Base-by-base conservation (phyloP, 2,113 vertebrate species). In the Coptodon rendalli region DNA sequence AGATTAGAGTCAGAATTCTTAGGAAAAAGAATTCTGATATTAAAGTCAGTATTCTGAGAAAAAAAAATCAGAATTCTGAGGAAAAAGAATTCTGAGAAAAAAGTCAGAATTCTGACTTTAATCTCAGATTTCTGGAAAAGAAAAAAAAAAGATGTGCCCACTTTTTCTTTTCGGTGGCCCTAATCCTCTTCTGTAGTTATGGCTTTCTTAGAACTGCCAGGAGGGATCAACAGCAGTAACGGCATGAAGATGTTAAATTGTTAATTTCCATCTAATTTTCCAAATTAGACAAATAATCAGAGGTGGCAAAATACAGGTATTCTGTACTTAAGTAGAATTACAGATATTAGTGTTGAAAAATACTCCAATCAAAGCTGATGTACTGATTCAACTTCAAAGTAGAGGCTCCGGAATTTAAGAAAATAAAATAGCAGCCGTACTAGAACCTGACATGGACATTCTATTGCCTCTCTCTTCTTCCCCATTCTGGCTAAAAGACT, bases 1-100 rank as follows among this genome's bases (percentile, higher is more conserved):
- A 17, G 2, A 2, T 6, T 3, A 16, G 10, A 2, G 0, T 38
- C 36, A 4, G 36, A 38, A 40, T 11, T 10, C 4, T 10, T 0
- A 38, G 34, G 9, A 9, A 3, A 7, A 43, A 22, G 22, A 22
- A 22, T 22, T 22, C 22, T 22, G 22, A 22, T 22, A 22, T 22
- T 22, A 22, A 22, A 3, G 3, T 48, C 19, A 53, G n/a, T 22
- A 3, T 22, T 54, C 0, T n/a, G 9, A 22, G 29, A 29, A 29
- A 36, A 29, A 36, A 29, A 29, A 4, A 4, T 29, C 27, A 29
- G 36, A 9, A 4, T 38, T 38, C 29, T 2, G 29, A 31, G 0
- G n/a, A 22, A 53, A 53, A 54, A 54, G 53, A 50, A 52, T 56
- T 19, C 4, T 52, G 16, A 50, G 48, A 50, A 0, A 17, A 19